Percentiles rank a stretch among this genome's conserved stretches.
Conservation (phyloP, 1,140 invertebrate species). For the Eupeodes corollae region DNA sequence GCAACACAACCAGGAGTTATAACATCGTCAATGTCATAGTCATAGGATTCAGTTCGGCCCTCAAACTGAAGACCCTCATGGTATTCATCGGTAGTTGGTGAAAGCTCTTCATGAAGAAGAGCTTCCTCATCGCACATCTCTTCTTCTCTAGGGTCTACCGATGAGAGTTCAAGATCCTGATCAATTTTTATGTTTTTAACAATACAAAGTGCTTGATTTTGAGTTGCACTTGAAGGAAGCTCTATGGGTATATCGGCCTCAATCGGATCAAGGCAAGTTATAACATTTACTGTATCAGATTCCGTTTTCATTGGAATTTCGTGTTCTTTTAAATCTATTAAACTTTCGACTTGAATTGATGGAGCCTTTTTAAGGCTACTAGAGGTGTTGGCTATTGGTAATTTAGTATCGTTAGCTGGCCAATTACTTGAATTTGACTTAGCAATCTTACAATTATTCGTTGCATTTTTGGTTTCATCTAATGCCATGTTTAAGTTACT, state of each 20-base stretch:
- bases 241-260: not conserved
- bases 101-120: slow-evolving; percentile 17
- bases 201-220: not conserved
- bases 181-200: not conserved
- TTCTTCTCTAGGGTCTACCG: slow-evolving; percentile 1
- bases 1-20: slow-evolving; percentile 22
- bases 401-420: too few relatives aligned
- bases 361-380: too few relatives aligned
- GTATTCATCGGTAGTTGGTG: slow-evolving; percentile 32
- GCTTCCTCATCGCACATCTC: slow-evolving; percentile 4
- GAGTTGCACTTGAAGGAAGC: not conserved
- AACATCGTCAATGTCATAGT: slow-evolving; percentile 20
- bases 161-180: not conserved
- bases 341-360: too few relatives aligned
- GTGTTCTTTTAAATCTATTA: too few relatives aligned
- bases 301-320: too few relatives aligned
- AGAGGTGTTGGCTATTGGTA: too few relatives aligned
- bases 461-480: too few relatives aligned
- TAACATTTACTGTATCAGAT: not conserved
- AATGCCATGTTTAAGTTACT: too few relatives aligned
- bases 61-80: slow-evolving; percentile 26
- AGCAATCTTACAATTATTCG: too few relatives aligned
- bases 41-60: slow-evolving; percentile 16
- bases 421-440: too few relatives aligned
- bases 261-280: not conserved